A percentile compares a stretch with the other conserved stretches of the same genome.
Conservation (phyloP, 2,113 vertebrate species). For the Prochilodus magdalenae region DNA sequence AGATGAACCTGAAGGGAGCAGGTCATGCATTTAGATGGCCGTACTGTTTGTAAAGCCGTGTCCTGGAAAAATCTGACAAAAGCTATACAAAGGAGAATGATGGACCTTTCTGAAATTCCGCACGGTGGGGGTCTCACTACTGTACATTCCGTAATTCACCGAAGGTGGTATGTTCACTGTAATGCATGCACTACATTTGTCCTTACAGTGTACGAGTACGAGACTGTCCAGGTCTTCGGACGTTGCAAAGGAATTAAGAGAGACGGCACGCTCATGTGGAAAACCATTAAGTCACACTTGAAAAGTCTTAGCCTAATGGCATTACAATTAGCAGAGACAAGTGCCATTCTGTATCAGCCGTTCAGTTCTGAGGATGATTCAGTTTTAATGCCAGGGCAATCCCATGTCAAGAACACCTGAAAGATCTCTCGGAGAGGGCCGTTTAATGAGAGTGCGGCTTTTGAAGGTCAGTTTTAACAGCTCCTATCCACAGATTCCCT, state of each 20-base stretch:
- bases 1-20: conserved; percentile 12
- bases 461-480: conserved; percentile 30
- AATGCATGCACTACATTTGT: background rate
- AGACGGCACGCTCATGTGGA: conserved; percentile 24
- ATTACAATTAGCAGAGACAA: conserved; percentile 10
- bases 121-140: background rate
- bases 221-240: conserved; percentile 1
- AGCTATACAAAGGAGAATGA: conserved; percentile 7
- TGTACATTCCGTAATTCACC: background rate
- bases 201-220: background rate
- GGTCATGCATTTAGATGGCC: conserved; percentile 5
- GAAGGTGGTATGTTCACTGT: background rate
- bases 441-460: conserved; percentile 3
- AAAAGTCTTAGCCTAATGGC: conserved; percentile 10
- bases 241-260: conserved; percentile 18
- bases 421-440: background rate
- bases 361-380: conserved; percentile 13
- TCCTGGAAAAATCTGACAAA: conserved; percentile 30
- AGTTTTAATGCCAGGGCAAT: conserved; percentile 23
- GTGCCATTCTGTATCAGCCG: conserved; percentile 16
- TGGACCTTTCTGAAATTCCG: background rate
- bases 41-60: background rate
- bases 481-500: background rate
- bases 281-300: conserved; percentile 28
- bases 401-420: background rate